Evolutionary conservation across 2,888 invertebrate genomes (phyloP).

Genomic region (Blomia tropicalis): DNA sequence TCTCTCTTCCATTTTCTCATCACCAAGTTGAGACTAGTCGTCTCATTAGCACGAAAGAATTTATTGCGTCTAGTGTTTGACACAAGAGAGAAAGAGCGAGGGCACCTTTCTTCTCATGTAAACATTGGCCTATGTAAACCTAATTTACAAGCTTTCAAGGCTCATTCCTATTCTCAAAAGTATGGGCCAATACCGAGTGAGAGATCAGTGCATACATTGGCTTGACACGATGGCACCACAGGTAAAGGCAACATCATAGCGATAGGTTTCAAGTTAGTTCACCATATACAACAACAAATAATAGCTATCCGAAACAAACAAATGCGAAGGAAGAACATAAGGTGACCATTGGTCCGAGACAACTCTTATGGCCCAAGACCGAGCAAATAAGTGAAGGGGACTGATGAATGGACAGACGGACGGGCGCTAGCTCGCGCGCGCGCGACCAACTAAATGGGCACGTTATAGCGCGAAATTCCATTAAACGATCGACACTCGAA

Average conservation of each 20-base stretch:
- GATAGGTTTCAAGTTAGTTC: background rate
- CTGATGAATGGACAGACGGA: too few relatives aligned
- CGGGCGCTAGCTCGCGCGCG: too few relatives aligned
- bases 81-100: background rate
- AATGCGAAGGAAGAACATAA: background rate
- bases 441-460: constrained; percentile 15
- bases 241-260: background rate
- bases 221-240: too few relatives aligned
- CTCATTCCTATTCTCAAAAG: background rate
- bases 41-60: constrained; percentile 12
- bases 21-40: constrained; percentile 6
- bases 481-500: constrained; percentile 9
- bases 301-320: constrained; percentile 11
- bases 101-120: constrained; percentile 4
- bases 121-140: constrained; percentile 6
- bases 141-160: constrained; percentile 15
- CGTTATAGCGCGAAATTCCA: constrained; percentile 7
- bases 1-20: too few relatives aligned
- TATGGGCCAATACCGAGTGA: background rate
- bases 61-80: constrained; percentile 15
- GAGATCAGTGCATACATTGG: background rate
- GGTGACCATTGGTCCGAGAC: background rate
- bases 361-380: constrained; percentile 12
- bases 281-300: background rate
- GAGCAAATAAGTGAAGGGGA: too few relatives aligned